Evolutionary conservation across 2,113 vertebrate genomes (phyloP).

Genomic region (Megaceryle torquata): DNA sequence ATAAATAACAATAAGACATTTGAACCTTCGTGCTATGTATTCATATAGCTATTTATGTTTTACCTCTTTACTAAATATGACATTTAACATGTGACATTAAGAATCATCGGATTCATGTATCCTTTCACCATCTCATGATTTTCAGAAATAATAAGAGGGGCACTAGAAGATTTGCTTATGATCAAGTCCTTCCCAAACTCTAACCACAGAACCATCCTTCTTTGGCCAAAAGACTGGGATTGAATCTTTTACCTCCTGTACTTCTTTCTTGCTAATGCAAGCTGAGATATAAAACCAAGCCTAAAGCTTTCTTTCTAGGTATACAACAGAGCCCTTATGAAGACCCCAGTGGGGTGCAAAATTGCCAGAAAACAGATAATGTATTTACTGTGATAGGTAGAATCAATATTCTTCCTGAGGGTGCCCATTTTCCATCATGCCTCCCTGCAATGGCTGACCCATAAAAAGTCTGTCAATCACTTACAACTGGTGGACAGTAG

Average conservation of each 20-base stretch:
- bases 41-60: background rate
- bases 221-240: background rate
- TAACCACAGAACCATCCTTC: background rate
- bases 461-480: background rate
- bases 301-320: background rate
- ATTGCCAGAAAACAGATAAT: background rate
- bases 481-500: background rate
- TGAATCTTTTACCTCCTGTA: background rate
- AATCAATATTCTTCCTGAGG: background rate
- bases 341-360: background rate
- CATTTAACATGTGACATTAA: background rate
- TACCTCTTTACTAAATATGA: background rate
- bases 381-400: background rate
- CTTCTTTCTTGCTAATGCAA: background rate
- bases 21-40: background rate
- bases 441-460: background rate
- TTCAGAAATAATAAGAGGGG: background rate
- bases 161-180: background rate
- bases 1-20: background rate
- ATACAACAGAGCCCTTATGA: background rate
- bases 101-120: background rate
- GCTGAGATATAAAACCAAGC: background rate
- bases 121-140: background rate
- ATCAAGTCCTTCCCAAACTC: background rate
- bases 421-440: background rate